Evolutionary conservation across 1,140 invertebrate species (phyloP), one percentile per base, ranked within the genome.

Genomic region (Scaptomyza montana): DNA sequence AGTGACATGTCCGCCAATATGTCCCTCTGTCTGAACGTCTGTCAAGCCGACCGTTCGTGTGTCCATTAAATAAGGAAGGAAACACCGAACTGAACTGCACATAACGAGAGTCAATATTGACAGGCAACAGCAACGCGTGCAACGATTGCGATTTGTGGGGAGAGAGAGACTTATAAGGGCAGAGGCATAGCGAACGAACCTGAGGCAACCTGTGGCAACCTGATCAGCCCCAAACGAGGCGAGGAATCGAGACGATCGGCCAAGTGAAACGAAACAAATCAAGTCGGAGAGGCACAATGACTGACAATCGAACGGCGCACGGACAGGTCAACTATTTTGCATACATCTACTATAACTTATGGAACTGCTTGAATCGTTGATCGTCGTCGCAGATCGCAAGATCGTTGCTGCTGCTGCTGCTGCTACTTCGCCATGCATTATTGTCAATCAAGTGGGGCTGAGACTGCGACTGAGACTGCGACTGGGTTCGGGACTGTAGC

Each of bases 271-370:
- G 84, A 89, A 89, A 89, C 84, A 89, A 89, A 89, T 90, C 87
- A 90, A 90, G 87, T 86, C 78, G 59, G 63, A 79, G 74, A 85
- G 78, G 66, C 78, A 85, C 85, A 89, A 80, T 85, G 85, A 89
- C 81, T 90, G 81, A 90, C 82, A 87, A 87, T 89, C 81, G 82
- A 82, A 87, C 78, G 79, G 76, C 75, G 75, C 79, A 82, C 74
- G 82, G 87, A 90, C 87, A 87, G 87, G 87, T 90, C 87, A 90
- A 90, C 87, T 90, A 90, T 90, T 90, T 90, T 90, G 87, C 87
- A 90, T 90, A 90, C 79, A 77, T 86, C 79, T 79, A 82, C 80
- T 84, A 85, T 84, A 84, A 84, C 80, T 84, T 84, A 84, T 84
- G 80, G 77, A 84, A 72, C 80, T 84, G 74, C 43, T 80, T 64